phyloP scores from a whole-genome alignment of 1,140 invertebrate genomes.

The Dufourea novaeangliae region DNA sequence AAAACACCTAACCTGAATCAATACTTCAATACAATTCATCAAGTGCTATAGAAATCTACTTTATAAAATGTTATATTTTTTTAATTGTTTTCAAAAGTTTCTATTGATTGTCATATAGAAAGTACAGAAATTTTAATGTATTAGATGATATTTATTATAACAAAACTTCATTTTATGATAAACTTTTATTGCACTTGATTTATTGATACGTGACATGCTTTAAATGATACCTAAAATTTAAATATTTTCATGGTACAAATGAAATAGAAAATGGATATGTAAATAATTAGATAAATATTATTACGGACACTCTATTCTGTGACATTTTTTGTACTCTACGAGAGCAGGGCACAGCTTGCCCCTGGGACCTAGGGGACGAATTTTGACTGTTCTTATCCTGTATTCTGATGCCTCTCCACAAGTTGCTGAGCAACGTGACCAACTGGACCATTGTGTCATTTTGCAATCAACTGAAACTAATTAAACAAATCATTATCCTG shows the following conservation, averaged over 20 bases:
- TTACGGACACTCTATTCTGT: constrained; percentile 56
- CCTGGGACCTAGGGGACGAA: constrained; percentile 66
- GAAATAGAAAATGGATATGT: constrained; percentile 19
- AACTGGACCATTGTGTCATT: constrained; percentile 84
- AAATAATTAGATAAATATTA: constrained; percentile 21
- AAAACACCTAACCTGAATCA: background rate
- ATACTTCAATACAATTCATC: constrained; percentile 7
- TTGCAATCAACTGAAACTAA: constrained; percentile 81
- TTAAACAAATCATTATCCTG: background rate
- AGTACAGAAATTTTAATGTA: background rate
- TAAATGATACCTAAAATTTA: constrained; percentile 4
- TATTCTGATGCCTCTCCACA: constrained; percentile 83
- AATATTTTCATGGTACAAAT: background rate
- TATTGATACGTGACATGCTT: constrained; percentile 8
- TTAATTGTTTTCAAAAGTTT: background rate
- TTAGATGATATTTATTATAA: background rate
- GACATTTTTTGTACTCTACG: constrained; percentile 71
- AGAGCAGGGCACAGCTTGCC: constrained; percentile 71
- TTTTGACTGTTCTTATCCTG: constrained; percentile 78
- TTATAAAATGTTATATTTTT: background rate
- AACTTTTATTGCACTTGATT: constrained; percentile 5
- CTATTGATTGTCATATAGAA: constrained; percentile 22
- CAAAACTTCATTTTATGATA: background rate
- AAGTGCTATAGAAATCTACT: background rate
- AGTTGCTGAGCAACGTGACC: constrained; percentile 85